Evolutionary conservation across 2,888 invertebrate genomes (phyloP).

Genomic region (Tetranychus piercei): DNA sequence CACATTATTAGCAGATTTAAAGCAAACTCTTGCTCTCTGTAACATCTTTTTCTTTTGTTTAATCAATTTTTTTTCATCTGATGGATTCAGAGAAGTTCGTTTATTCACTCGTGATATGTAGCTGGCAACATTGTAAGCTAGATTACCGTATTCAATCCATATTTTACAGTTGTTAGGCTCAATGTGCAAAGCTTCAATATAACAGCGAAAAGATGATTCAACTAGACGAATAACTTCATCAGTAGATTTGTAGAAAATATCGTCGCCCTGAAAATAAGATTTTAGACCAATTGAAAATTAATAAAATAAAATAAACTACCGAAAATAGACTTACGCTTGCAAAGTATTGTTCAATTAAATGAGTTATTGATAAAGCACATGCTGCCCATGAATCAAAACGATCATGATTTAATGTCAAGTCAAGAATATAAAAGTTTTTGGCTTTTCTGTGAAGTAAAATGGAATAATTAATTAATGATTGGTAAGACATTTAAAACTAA

Average conservation of each 20-base stretch:
- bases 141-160: constrained; percentile 77
- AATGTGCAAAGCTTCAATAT: constrained; percentile 54
- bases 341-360: constrained; percentile 56
- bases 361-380: constrained; percentile 47
- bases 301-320: background rate
- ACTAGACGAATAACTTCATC: constrained; percentile 12
- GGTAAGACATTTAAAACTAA: too few relatives aligned
- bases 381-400: constrained; percentile 84
- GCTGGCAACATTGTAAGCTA: constrained; percentile 73
- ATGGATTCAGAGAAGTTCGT: background rate
- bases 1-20: constrained; percentile 37
- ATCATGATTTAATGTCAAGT: constrained; percentile 57
- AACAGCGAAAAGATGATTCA: constrained; percentile 51
- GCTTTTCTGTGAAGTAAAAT: constrained; percentile 39
- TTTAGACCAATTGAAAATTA: background rate
- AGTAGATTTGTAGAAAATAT: background rate
- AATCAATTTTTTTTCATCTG: background rate
- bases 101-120: constrained; percentile 46
- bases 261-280: background rate
- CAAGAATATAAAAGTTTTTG: constrained; percentile 59
- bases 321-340: constrained; percentile 42
- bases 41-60: constrained; percentile 54
- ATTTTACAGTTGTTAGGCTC: constrained; percentile 50
- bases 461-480: background rate
- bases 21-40: constrained; percentile 56